Evolutionary conservation across 1,140 invertebrate species (phyloP), one percentile per base, ranked within the genome.

Genomic region (Meteorus sp.): DNA sequence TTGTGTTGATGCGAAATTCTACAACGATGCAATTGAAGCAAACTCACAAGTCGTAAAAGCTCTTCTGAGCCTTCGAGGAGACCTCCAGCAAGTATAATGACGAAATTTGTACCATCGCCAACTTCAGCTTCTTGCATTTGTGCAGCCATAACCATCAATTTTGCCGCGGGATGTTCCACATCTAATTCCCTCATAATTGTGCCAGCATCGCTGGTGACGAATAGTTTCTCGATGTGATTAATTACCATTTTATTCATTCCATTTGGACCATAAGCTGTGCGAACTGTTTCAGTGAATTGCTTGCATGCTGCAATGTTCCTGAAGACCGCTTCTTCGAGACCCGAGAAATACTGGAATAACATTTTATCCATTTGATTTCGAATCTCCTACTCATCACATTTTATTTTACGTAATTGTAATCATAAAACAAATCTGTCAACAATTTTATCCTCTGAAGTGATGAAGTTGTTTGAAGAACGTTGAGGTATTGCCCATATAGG

Each of bases 241-340:
- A 99, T 99, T 5, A 99, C 89, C 90, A 99, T 98, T 84, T 99
- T 99, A 76, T 99, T 99, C 90, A 99, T 97, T 13, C 97, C 97
- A 86, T 91, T 97, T 13, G 97, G 98, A 1, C 98, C 98, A 82
- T 97, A 99, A 8, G 96, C 93, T 29, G 96, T 94, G 57, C 89
- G 87, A 2, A 98, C 88, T 60, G 94, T 96, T 68, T 93, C 88
- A 11, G 95, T 86, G 70, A 99, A 93, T 73, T 98, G 89, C 78
- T 95, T 95, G 79, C 97, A 99, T 19, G 97, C 97, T 68, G 86
- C 88, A 63, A 99, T 98, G 74, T 99, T 99, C 47, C 95, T 85
- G 71, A 88, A 93, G 0, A 99, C 94, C 7, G 97, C 95, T 86
- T 99, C 97, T 82, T 99, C 97, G 25, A 99, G 79, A 20, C 98